Base-by-base conservation (phyloP, 2,888 invertebrate genomes). In the Ophion ellenae region DNA sequence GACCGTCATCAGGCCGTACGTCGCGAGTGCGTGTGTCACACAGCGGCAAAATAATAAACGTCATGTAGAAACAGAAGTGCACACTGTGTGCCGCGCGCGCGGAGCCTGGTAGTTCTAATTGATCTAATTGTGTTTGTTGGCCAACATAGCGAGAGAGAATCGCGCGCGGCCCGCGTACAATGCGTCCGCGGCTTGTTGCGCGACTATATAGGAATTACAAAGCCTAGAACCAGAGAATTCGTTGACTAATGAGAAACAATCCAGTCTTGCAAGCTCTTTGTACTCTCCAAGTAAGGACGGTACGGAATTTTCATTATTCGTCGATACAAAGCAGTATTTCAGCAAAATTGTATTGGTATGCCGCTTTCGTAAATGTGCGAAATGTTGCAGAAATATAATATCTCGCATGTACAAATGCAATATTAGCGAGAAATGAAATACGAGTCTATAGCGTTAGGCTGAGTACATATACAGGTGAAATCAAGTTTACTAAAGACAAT, bases 101-200 rank as follows among this genome's bases (percentile, higher is more conserved):
- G 40, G 40, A 40, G 87, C 89, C 86, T 86, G 84, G 81, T 69
- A 63, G 87, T 88, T 86, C 89, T 92, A 92, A 92, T 92, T 91
- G 92, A 89, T 70, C 90, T 92, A 92, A 92, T 92, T 92, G 88
- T 88, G 88, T 90, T 90, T 89, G 90, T 92, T 90, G 90, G 88
- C 83, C 87, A 70, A 88, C 84, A 84, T 83, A 81, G 71, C 85
- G 83, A 69, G 69, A 77, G 76, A 88, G 70, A 87, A 84, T 87
- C 86, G 84, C 53, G 53, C 53, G 17, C 53, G 53, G 17, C 14
- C 0, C 53, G 17, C 14, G 17, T 40, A 40, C 40, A 40, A 53
- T 53, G 53, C 53, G 17, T 53, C 14, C 17, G 32, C 74, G 67
- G 53, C 24, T 81, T 71, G 63, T 75, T 75, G 70, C 53, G 28